Evolutionary conservation across 1,140 invertebrate species (phyloP), one percentile per base, ranked within the genome.

Genomic region (Bombyx mori): DNA sequence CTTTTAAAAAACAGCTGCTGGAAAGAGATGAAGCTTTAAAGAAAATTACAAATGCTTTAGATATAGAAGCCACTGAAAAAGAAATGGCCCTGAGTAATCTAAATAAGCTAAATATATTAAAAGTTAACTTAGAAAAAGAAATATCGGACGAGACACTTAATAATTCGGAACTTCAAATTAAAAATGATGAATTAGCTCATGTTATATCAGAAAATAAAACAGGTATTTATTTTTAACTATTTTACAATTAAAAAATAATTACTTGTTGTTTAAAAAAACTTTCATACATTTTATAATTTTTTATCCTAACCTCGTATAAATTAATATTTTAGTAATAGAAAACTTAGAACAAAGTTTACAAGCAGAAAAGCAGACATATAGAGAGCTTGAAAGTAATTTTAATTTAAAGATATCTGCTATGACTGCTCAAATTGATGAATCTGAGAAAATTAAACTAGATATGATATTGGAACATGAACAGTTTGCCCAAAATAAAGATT

Each of bases 381-480:
- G 53, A 44, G 18, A 62, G 12, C 48, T 66, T 44, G 55, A 68
- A 61, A 66, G 63, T 43, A 56, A 60, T 47, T 69, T 62, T 58
- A 61, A 68, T 49, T 45, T 8, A n/a, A 65, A 73, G 61, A 71
- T 57, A 8, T 55, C 62, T 18, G 66, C 58, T 49, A 53, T 70
- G 8, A 56, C 68, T 43, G 59, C 57, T 12, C 70, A 70, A 65
- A 60, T 72, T 1, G 63, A 65, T 42, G 66, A 72, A 60, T 56
- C 64, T 5, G 68, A 74, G 6, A 66, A 68, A 54, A 51, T 49
- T n/a, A 18, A 73, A 2, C 71, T 67, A 54, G 65, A 71, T 54
- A n/a, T 68, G 1, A 62, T 49, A 26, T 44, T 47, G 7, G 63
- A 63, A 26, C 63, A 60, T 6, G 68, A 63, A 9, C 60, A 53